Percentiles rank a stretch among this genome's conserved stretches.
phyloP scores from a whole-genome alignment of 1,140 invertebrate species.

The Procambarus virginalis region DNA sequence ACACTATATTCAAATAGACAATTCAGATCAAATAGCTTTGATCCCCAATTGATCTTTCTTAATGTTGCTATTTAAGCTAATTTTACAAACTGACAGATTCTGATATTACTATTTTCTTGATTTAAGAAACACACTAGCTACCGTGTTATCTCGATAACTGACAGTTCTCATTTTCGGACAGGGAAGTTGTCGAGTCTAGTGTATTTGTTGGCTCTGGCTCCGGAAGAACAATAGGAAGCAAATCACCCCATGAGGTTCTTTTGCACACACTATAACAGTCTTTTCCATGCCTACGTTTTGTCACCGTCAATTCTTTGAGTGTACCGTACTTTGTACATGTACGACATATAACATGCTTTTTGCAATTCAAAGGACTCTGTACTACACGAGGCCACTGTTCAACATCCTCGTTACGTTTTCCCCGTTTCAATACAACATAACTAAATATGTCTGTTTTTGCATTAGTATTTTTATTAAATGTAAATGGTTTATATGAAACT shows the following conservation, averaged over 20 bases:
- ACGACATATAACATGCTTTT: slow-evolving; percentile 84
- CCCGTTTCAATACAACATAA: slow-evolving; percentile 88
- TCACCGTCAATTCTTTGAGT: slow-evolving; percentile 85
- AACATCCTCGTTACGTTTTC: slow-evolving; percentile 75
- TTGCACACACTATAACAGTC: slow-evolving; percentile 42
- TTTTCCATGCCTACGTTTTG: slow-evolving; percentile 82
- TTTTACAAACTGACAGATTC: too few species aligned
- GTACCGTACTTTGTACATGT: slow-evolving; percentile 85
- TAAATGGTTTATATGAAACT: slow-evolving; percentile 79
- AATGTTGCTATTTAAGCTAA: too few species aligned
- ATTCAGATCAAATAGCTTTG: too few species aligned
- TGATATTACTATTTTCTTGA: too few species aligned
- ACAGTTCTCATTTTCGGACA: background rate
- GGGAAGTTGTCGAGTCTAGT: background rate
- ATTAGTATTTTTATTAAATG: slow-evolving; percentile 74
- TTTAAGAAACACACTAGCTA: too few species aligned
- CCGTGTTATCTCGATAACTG: background rate
- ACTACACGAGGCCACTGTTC: slow-evolving; percentile 87
- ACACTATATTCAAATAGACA: too few species aligned
- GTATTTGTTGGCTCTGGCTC: background rate
- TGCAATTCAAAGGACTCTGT: slow-evolving; percentile 79
- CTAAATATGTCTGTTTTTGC: slow-evolving; percentile 79
- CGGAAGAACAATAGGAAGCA: slow-evolving; percentile 50
- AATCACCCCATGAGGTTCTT: slow-evolving; percentile 55
- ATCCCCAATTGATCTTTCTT: too few species aligned